These are phyloP conservation scores for Idaea biselata DNA, from an alignment of 2,888 invertebrate genomes.

Conservation along the genomic window DNA sequence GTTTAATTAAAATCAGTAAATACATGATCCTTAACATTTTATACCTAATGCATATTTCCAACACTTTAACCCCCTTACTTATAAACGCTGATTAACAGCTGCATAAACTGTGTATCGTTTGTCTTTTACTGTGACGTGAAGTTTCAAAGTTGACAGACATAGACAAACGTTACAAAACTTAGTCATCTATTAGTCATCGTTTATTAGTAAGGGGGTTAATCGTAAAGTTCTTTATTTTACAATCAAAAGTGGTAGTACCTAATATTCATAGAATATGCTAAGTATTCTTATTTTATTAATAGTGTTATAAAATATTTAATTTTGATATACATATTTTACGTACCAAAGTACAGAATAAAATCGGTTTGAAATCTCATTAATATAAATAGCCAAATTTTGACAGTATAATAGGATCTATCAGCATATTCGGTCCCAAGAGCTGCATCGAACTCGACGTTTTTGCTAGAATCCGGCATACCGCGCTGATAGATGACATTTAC, in stretches of 20 bases:
- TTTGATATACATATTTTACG: not conserved
- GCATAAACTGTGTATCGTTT: too few species aligned
- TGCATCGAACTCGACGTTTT: conserved; percentile 56
- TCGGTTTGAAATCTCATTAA: conserved; percentile 6
- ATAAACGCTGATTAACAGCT: too few species aligned
- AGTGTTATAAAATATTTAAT: not conserved
- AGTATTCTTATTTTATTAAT: not conserved
- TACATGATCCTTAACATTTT: not conserved
- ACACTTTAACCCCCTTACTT: too few species aligned
- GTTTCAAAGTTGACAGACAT: too few species aligned
- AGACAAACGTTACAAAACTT: too few species aligned
- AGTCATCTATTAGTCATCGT: too few species aligned
- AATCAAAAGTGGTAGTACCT: too few species aligned
- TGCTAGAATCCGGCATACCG: conserved; percentile 59
- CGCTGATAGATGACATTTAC: conserved; percentile 72
- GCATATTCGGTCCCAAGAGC: conserved; percentile 49
- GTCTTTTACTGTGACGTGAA: too few species aligned
- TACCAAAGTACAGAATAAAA: not conserved
- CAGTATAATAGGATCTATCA: conserved; percentile 43
- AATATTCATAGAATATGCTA: too few species aligned
- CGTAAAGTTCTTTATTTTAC: too few species aligned
- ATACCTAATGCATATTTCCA: too few species aligned
- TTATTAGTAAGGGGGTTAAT: too few species aligned
- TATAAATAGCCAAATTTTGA: conserved; percentile 25
- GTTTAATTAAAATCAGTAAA: conserved; percentile 55